Evolutionary conservation across 2,113 vertebrate genomes (phyloP), one percentile per base, ranked within the genome.

Genomic region (Stegostoma tigrinum): DNA sequence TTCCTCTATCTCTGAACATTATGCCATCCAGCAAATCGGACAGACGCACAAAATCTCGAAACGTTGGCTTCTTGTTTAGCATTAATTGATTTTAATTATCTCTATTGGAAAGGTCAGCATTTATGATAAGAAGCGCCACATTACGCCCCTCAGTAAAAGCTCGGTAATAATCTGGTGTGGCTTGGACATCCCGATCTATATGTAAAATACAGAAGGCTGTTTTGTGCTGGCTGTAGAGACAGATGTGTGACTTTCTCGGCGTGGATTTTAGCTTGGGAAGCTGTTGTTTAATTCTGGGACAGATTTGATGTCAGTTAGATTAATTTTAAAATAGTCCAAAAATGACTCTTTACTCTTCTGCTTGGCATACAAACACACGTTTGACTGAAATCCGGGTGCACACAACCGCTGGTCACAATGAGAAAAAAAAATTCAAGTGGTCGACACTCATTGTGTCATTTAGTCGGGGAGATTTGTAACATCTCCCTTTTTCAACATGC

Each of bases 191-290:
- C 24, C 27, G 42, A 68, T 45, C 68, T 30, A 34, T 72, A 75
- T 75, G 10, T 95, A 95, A 95, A 75, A 27, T 17, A 61, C 66
- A 30, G 94, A 72, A 72, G 72, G 67, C 68, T 27, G 67, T 72
- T 95, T 3, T 34, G 24, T 72, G 19, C 42, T 72, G 75, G 78
- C 67, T 95, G 94, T 14, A 52, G 72, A 78, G 78, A 38, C 95
- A 86, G 95, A 95, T 95, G 68, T 90, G 78, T 70, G 5, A n/a
- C 24, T 95, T 78, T 55, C 90, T 52, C 24, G 66, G 96, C 96
- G 95, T 96, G 89, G 38, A 78, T 95, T 90, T 93, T 95, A 89
- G 96, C 95, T 95, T 95, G 95, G 96, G 68, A 89, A 91, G 96
- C 95, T 80, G 89, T 93, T 45, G 27, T 68, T 94, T 17, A 10